phyloP scores from a whole-genome alignment of 2,113 vertebrate species.

The Holacanthus passer region DNA sequence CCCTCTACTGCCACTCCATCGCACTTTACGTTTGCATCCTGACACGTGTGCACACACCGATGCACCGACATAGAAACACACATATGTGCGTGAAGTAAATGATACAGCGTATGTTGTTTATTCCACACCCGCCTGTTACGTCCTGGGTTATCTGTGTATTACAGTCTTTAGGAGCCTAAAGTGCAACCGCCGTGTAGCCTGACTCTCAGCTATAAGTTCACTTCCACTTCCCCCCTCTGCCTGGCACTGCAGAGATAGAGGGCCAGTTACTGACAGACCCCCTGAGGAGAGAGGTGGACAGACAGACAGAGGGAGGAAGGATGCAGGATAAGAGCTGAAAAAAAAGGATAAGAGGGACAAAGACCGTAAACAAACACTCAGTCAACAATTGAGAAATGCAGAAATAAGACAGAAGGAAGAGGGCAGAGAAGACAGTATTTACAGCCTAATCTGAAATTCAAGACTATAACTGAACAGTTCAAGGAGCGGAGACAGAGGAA shows the following conservation, averaged over 20 bases:
- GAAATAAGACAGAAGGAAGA: constrained; percentile 38
- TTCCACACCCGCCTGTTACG: not conserved
- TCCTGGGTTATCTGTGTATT: constrained; percentile 4
- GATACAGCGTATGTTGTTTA: not conserved
- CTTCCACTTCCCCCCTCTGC: constrained; percentile 49
- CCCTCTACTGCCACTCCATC: constrained; percentile 13
- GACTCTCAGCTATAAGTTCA: constrained; percentile 25
- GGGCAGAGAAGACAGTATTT: constrained; percentile 26
- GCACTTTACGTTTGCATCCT: constrained; percentile 10
- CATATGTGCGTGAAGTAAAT: constrained; percentile 7
- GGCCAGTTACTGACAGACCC: constrained; percentile 46
- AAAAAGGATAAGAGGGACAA: constrained; percentile 47
- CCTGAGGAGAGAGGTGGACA: constrained; percentile 40
- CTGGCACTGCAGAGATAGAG: constrained; percentile 45
- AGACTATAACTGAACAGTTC: constrained; percentile 15
- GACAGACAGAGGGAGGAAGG: constrained; percentile 63
- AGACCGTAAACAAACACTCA: constrained; percentile 46
- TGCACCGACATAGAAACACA: constrained; percentile 18
- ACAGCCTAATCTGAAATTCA: constrained; percentile 34
- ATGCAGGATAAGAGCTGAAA: constrained; percentile 51
- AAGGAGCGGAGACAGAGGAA: constrained; percentile 9
- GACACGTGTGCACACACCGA: not conserved
- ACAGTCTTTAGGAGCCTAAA: constrained; percentile 1
- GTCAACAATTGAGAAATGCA: constrained; percentile 36
- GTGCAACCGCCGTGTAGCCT: not conserved